Evolutionary conservation across 2,888 invertebrate genomes (phyloP).

Genomic region (Cheilosia soror): DNA sequence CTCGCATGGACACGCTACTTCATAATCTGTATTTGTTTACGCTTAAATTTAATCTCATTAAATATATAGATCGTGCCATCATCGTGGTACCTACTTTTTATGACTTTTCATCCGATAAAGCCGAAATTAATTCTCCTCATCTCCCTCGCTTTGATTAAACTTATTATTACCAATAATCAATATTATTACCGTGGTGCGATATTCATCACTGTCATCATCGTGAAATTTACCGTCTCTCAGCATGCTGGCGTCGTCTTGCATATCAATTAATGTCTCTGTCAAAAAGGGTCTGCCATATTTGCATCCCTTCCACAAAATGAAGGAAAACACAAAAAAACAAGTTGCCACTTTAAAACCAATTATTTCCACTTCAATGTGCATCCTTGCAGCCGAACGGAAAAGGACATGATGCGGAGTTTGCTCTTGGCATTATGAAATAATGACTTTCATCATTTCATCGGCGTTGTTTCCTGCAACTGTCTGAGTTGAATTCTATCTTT

Average conservation of each 20-base stretch:
- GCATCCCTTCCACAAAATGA: neutral
- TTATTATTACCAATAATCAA: neutral
- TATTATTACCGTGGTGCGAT: neutral
- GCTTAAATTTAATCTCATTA: no score
- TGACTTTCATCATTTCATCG: slow-evolving; percentile 67
- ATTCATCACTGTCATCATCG: slow-evolving; percentile 9
- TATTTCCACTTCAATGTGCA: slow-evolving; percentile 70
- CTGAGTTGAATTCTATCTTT: slow-evolving; percentile 22
- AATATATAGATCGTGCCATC: no score
- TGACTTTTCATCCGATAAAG: neutral
- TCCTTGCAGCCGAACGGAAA: slow-evolving; percentile 52
- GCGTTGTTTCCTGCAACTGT: slow-evolving; percentile 51
- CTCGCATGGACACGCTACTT: no score
- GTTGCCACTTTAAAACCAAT: slow-evolving; percentile 72
- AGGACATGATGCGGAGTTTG: slow-evolving; percentile 51
- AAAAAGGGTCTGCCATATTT: slow-evolving; percentile 19
- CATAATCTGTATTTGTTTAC: no score
- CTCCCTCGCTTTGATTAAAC: neutral
- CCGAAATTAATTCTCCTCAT: neutral
- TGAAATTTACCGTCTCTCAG: neutral
- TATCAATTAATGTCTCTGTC: slow-evolving; percentile 21
- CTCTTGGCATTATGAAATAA: slow-evolving; percentile 68
- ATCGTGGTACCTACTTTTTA: neutral
- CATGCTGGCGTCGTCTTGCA: slow-evolving; percentile 4
- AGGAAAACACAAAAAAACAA: slow-evolving; percentile 27